Evolutionary conservation across 1,140 invertebrate genomes (phyloP).

Genomic region (Platorchestia sp.): DNA sequence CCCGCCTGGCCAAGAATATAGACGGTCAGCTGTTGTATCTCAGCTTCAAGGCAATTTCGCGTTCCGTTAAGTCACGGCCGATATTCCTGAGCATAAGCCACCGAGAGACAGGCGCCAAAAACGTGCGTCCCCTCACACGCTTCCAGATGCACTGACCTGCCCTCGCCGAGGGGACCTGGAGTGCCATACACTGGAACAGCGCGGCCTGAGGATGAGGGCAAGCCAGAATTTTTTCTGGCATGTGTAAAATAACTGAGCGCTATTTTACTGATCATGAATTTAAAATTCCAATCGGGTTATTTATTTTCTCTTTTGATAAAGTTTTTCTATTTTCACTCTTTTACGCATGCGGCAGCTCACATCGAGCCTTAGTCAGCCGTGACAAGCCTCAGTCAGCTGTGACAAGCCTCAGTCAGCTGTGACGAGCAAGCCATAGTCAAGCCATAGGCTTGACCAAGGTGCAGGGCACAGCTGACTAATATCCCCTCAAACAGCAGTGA

Average conservation of each 20-base stretch:
- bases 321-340: too few species aligned
- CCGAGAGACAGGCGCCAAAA: neutral
- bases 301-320: too few species aligned
- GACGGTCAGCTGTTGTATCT: neutral
- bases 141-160: constrained; percentile 46
- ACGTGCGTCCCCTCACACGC: constrained; percentile 1
- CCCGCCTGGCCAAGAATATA: neutral
- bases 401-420: neutral
- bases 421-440: neutral
- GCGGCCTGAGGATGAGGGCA: neutral
- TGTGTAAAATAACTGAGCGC: too few species aligned
- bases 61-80: neutral
- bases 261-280: too few species aligned
- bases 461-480: too few species aligned
- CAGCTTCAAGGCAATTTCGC: neutral
- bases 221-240: too few species aligned
- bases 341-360: too few species aligned
- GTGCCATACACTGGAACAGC: neutral
- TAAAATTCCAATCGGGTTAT: too few species aligned
- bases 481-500: too few species aligned
- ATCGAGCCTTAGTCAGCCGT: neutral
- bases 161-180: neutral
- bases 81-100: neutral
- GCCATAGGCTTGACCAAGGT: too few species aligned
- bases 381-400: neutral